Evolutionary conservation across 2,888 invertebrate genomes (phyloP).

Genomic region (Drosophila sordidula): DNA sequence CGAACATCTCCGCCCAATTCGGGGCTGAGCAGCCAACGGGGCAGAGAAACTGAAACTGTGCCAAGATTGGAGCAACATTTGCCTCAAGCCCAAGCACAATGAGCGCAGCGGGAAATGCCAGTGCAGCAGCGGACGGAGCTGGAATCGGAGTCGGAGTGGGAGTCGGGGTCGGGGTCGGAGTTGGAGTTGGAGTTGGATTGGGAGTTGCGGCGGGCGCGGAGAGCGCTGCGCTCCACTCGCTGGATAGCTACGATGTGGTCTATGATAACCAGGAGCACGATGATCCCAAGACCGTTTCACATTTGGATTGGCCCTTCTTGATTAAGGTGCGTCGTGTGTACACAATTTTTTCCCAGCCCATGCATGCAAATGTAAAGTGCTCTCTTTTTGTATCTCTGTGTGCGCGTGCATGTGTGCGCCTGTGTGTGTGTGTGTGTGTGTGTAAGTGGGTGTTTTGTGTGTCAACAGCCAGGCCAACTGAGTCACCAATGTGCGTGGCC

Average conservation of each 20-base stretch:
- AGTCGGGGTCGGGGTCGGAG: constrained; percentile 12
- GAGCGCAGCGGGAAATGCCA: constrained; percentile 29
- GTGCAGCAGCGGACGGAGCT: constrained; percentile 3
- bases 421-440: constrained; percentile 5
- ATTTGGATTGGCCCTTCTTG: constrained; percentile 84
- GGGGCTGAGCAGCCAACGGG: no score
- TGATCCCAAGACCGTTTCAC: constrained; percentile 67
- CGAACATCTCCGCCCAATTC: no score
- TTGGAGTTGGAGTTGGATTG: background rate
- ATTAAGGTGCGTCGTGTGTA: constrained; percentile 80
- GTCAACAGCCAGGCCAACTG: constrained; percentile 52
- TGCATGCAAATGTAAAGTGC: constrained; percentile 22
- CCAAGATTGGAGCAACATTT: background rate
- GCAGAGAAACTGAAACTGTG: no score
- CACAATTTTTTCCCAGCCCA: constrained; percentile 7
- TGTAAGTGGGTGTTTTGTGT: constrained; percentile 50
- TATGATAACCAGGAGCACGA: constrained; percentile 71
- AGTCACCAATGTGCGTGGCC: constrained; percentile 30
- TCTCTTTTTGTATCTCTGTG: background rate
- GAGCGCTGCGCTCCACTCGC: constrained; percentile 58
- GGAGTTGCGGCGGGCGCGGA: constrained; percentile 2
- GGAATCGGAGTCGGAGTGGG: no score
- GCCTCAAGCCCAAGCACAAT: constrained; percentile 1
- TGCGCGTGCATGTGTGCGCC: background rate
- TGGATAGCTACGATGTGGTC: constrained; percentile 72